Conservation (phyloP, 2,888 invertebrate species). For the Hydroisotoma schaefferi region DNA sequence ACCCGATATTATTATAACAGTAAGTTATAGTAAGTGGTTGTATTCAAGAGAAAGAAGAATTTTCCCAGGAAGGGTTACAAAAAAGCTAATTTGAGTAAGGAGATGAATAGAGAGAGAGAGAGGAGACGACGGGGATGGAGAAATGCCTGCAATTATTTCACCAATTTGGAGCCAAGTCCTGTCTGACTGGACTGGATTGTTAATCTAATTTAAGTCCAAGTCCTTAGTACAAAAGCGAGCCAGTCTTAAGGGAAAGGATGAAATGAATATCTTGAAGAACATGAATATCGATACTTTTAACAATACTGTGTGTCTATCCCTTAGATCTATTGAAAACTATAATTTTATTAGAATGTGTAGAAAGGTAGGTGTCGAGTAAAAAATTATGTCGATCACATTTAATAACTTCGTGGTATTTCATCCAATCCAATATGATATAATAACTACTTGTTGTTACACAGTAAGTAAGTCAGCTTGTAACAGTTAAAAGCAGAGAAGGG, state of each 20-base stretch:
- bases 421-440: too few relatives aligned
- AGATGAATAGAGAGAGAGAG: conserved; percentile 14
- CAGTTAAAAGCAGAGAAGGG: too few relatives aligned
- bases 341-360: background rate
- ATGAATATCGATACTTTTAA: too few relatives aligned
- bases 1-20: too few relatives aligned
- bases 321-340: background rate
- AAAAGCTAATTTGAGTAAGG: conserved; percentile 10
- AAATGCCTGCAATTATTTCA: conserved; percentile 22
- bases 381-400: conserved; percentile 6
- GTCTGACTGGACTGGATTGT: conserved; percentile 17
- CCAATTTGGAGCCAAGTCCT: conserved; percentile 23
- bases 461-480: too few relatives aligned
- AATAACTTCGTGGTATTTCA: conserved; percentile 5
- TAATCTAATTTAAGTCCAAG: conserved; percentile 21
- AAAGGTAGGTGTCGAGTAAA: background rate
- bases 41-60: background rate
- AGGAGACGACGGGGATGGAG: conserved; percentile 1
- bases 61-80: conserved; percentile 8
- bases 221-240: conserved; percentile 10
- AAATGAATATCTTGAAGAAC: too few relatives aligned
- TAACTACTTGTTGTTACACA: too few relatives aligned
- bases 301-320: too few relatives aligned
- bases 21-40: too few relatives aligned
- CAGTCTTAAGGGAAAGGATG: background rate